phyloP scores from a whole-genome alignment of 2,888 invertebrate species.

The Lasiommata megera region DNA sequence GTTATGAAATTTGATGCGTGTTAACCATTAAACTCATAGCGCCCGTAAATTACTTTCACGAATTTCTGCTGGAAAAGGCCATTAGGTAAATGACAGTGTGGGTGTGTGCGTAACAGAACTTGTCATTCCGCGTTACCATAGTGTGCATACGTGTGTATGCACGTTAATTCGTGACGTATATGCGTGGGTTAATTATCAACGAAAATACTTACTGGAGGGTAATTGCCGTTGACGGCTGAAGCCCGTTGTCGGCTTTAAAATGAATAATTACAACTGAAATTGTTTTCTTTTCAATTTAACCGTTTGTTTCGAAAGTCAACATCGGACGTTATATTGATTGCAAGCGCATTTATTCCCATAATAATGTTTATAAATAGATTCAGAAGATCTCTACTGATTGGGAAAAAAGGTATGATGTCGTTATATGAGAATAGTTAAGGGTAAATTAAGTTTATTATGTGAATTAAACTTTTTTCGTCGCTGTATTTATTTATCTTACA shows the following conservation, averaged over 20 bases:
- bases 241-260: not conserved
- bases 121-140: not conserved
- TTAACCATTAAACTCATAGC: constrained; percentile 26
- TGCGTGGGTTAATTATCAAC: constrained; percentile 4
- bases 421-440: too few relatives aligned
- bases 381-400: too few relatives aligned
- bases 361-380: too few relatives aligned
- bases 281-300: not conserved
- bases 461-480: too few relatives aligned
- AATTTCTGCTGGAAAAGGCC: constrained; percentile 22
- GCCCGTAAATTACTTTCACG: constrained; percentile 27
- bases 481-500: too few relatives aligned
- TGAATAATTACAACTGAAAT: constrained; percentile 4
- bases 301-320: not conserved
- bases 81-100: constrained; percentile 22
- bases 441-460: too few relatives aligned
- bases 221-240: constrained; percentile 3
- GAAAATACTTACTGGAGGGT: constrained; percentile 1
- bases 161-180: constrained; percentile 1
- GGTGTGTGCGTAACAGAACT: not conserved
- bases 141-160: not conserved
- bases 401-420: too few relatives aligned
- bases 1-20: constrained; percentile 20
- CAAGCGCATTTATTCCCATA: not conserved
- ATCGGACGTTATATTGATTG: not conserved